Evolutionary conservation across 2,113 vertebrate genomes (phyloP), one percentile per base, ranked within the genome.

Genomic region (Phoenicopterus ruber): DNA sequence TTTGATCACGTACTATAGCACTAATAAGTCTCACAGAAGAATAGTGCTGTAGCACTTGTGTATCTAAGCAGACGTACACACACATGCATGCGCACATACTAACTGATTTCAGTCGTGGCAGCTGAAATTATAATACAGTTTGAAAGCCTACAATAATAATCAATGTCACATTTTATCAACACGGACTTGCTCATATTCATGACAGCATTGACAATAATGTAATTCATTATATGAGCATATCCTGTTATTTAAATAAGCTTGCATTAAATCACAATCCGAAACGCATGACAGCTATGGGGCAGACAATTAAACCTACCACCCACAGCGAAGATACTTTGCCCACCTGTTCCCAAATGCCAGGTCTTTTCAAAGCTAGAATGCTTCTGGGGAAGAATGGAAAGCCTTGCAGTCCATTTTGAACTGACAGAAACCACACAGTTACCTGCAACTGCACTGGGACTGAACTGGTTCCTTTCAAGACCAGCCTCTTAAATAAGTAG

Each of bases 1-100:
- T 44, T 28, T 86, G 49, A 44, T 42, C 50, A 57, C 0, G 0
- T 50, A 78, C 55, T 66, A 32, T 0, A 4, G 13, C 61, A 82
- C 21, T 63, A 89, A 47, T 13, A 50, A 59, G 58, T 32, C 17
- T 92, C 69, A 66, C 1, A 54, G 17, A 80, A 88, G 20, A 83
- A 83, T 3, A 5, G 26, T 71, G 83, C 32, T 73, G 42, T 42
- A 62, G 46, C 55, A 78, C 38, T 69, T 73, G 32, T 63, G 22
- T 62, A 80, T 78, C 47, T 67, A 61, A 47, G 59, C 52, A 82
- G 69, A 82, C 2, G 1, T 38, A 76, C 12, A 49, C 5, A 76
- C 20, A 62, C 31, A 36, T n/a, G 40, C 88, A 88, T 17, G 32
- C 8, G 0, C 17, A 81, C 57, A 69, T 34, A 74, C 16, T 50